phyloP scores from a whole-genome alignment of 2,113 vertebrate species.

The Tiliqua scincoides region DNA sequence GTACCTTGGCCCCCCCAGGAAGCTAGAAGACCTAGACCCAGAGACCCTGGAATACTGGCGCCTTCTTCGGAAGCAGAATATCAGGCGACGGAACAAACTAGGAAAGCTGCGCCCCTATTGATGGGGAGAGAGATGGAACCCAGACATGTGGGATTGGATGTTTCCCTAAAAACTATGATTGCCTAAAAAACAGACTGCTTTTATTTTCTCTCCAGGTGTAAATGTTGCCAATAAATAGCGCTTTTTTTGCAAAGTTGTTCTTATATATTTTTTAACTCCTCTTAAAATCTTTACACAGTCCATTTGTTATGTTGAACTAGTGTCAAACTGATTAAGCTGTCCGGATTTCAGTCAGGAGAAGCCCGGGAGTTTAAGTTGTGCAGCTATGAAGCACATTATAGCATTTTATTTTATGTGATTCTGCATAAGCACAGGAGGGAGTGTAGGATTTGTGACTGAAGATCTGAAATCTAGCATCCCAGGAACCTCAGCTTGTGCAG shows the following conservation, averaged over 20 bases:
- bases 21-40: constrained; percentile 82
- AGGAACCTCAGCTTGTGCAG: no score
- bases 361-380: no score
- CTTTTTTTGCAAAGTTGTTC: neutral
- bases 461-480: no score
- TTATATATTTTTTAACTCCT: neutral
- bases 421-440: no score
- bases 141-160: no score
- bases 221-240: neutral
- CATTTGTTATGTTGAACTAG: no score
- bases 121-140: neutral
- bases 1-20: constrained; percentile 80
- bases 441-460: no score
- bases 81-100: constrained; percentile 84
- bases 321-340: neutral
- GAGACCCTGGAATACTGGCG: constrained; percentile 83
- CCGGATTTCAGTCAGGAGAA: neutral
- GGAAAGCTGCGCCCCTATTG: constrained; percentile 84
- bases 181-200: neutral
- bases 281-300: no score
- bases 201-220: neutral
- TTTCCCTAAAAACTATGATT: neutral
- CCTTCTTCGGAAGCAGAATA: constrained; percentile 86
- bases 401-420: no score
- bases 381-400: no score